Percentiles rank a stretch among this genome's conserved stretches.
phyloP scores from a whole-genome alignment of 2,888 invertebrate genomes.

The Odontomyia ornata region DNA sequence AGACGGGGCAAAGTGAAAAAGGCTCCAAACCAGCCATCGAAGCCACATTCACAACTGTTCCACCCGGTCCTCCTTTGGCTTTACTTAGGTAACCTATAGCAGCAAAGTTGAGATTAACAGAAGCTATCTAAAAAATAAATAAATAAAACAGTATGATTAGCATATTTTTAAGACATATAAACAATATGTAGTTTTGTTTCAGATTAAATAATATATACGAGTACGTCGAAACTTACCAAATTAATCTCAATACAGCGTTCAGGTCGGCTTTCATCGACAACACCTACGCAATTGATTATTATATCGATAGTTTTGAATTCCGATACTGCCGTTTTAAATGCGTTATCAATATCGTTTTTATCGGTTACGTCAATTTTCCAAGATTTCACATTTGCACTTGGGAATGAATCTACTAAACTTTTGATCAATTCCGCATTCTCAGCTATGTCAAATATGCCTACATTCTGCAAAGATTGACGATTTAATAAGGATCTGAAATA shows the following conservation, averaged over 20 bases:
- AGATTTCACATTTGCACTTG: conserved; percentile 55
- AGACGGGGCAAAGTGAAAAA: conserved; percentile 58
- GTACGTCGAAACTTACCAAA: conserved; percentile 55
- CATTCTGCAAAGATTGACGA: conserved; percentile 55
- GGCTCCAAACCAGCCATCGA: conserved; percentile 61
- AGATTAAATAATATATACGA: neutral
- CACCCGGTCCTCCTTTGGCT: conserved; percentile 58
- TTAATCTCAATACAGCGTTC: conserved; percentile 60
- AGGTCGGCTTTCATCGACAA: conserved; percentile 59
- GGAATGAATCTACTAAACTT: conserved; percentile 54
- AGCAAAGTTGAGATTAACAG: conserved; percentile 58
- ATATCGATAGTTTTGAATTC: conserved; percentile 59
- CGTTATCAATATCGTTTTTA: conserved; percentile 56
- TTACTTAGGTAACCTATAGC: conserved; percentile 60
- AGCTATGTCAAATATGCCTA: conserved; percentile 58
- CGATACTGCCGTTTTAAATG: conserved; percentile 56
- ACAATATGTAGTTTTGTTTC: too few relatives aligned
- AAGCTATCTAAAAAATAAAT: conserved; percentile 56
- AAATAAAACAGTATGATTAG: too few relatives aligned
- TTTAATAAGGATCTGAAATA: too few relatives aligned
- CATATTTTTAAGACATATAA: too few relatives aligned
- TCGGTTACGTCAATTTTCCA: conserved; percentile 58
- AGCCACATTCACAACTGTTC: conserved; percentile 59
- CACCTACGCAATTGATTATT: conserved; percentile 58
- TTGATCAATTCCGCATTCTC: conserved; percentile 58